phyloP scores from a whole-genome alignment of 2,113 vertebrate species.

The Albula glossodonta region DNA sequence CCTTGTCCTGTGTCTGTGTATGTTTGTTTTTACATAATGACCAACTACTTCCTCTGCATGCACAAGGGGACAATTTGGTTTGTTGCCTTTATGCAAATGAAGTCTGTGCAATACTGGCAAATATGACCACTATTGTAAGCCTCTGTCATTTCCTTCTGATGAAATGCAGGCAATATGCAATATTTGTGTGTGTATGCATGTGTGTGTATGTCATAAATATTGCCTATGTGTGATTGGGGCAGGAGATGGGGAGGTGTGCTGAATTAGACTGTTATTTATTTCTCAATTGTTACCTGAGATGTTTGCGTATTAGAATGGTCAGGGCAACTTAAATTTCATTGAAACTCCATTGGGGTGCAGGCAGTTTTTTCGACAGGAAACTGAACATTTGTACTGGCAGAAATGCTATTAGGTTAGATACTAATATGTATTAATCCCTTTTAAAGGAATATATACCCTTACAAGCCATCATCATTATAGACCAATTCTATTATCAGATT shows the following conservation, averaged over 20 bases:
- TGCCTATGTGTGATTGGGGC: neutral
- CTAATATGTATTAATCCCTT: neutral
- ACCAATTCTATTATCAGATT: neutral
- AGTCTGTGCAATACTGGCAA: too few species aligned
- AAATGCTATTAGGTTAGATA: neutral
- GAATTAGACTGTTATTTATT: neutral
- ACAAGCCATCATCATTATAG: neutral
- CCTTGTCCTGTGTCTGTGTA: too few species aligned
- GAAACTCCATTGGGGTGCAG: too few species aligned
- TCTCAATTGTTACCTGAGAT: neutral
- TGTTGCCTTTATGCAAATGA: too few species aligned
- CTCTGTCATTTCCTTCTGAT: too few species aligned
- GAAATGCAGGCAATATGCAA: too few species aligned
- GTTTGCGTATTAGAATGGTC: neutral
- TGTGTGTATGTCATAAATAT: conserved; percentile 14
- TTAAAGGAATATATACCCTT: neutral
- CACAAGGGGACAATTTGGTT: too few species aligned
- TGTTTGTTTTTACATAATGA: too few species aligned
- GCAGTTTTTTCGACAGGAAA: neutral
- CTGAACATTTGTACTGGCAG: neutral
- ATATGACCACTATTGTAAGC: too few species aligned
- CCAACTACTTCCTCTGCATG: too few species aligned
- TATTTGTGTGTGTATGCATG: neutral
- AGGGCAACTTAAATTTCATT: neutral
- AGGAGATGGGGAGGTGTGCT: neutral